Conservation (phyloP, 2,888 invertebrate genomes). For the Cancer borealis region DNA sequence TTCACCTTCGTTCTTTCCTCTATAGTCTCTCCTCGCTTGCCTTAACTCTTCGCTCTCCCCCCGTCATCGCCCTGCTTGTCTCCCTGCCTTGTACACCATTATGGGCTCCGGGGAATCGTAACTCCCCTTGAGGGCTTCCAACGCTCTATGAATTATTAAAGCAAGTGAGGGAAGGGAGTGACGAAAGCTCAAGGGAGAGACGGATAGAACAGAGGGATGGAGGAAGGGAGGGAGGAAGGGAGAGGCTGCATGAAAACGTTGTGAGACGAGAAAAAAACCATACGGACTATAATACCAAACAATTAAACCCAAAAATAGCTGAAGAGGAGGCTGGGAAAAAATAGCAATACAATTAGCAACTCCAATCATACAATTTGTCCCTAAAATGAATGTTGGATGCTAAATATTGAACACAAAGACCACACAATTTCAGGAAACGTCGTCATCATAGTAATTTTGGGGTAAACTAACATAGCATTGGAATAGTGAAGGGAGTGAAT, state of each 20-base stretch:
- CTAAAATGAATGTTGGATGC: neutral
- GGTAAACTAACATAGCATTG: no score
- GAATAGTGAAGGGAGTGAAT: no score
- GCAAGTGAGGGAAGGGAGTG: neutral
- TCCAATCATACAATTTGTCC: neutral
- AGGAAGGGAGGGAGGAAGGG: no score
- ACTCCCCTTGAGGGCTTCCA: constrained; percentile 35
- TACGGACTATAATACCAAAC: no score
- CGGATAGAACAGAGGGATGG: no score
- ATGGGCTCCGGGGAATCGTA: neutral
- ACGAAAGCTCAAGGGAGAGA: neutral
- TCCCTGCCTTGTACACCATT: neutral
- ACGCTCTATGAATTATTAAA: constrained; percentile 53
- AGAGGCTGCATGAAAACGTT: no score
- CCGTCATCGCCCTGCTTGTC: no score
- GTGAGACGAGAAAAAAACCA: no score
- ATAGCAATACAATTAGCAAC: no score
- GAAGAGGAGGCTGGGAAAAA: neutral
- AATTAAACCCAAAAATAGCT: no score
- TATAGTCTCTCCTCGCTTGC: neutral
- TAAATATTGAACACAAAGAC: neutral
- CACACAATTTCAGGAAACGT: neutral
- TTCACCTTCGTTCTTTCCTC: neutral
- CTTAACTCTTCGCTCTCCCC: neutral
- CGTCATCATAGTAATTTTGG: no score